Evolutionary conservation across 1,140 invertebrate genomes (phyloP), one percentile per base, ranked within the genome.

Genomic region (Zaprionus tsacasi): DNA sequence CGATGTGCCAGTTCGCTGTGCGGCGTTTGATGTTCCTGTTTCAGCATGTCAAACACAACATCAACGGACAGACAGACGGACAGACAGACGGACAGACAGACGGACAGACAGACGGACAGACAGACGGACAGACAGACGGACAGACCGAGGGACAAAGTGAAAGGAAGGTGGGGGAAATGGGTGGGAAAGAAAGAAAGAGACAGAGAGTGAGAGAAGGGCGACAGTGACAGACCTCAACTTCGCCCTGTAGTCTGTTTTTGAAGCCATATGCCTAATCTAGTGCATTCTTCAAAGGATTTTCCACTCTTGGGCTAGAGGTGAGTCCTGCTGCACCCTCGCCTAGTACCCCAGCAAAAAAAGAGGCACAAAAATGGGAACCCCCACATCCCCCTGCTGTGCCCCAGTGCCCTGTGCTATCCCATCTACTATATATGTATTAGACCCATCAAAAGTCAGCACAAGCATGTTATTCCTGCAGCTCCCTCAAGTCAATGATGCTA

Each of bases 1-100:
- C 52, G 67, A 43, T 48, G 48, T 70, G 30, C 67, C 48, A 54
- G 27, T 63, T 54, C 13, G 13, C 17, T 35, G 13, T 43, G 25
- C 10, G 45, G 17, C 55, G 61, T 57, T 71, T 71, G 70, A 66
- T 71, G 70, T 67, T 57, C 27, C 57, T 66, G 54, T 58, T 66
- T 71, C 33, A 30, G 12, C 61, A 33, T 52, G 61, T 57, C 61
- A 66, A 15, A 58, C 35, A 40, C 52, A 64, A 57, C 64, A 67
- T 38, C 50, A n/a, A 38, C 57, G 36, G 45, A 50, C 45, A 12
- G 17, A 25, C 21, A 17, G 45, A 50, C 17, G 1, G 45, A 50
- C 17, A n/a, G 38, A 43, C 38, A 5, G 13, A 43, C 11, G 0
- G 36, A 38, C 1, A 12, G 36, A 12, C 11, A 38, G 11, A 25